Percentiles rank a stretch among this genome's conserved stretches.
Conservation (phyloP, 1,140 invertebrate species). For the Nomia melanderi region DNA sequence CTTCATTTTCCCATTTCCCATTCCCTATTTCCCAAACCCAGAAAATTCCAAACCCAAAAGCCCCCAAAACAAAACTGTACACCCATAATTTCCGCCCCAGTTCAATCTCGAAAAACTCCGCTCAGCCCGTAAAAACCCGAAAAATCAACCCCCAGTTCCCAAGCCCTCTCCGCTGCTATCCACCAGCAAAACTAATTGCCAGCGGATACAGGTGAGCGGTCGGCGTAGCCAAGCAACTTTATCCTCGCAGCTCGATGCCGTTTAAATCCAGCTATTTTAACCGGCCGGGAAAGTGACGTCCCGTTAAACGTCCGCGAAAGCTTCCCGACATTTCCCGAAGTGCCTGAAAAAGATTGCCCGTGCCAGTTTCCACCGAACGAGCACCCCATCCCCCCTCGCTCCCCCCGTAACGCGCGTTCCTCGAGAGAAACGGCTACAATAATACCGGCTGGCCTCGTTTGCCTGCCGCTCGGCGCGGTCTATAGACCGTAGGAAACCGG, state of each 20-base stretch:
- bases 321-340: not conserved
- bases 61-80: no score
- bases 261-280: constrained; percentile 34
- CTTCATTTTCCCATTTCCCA: no score
- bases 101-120: no score
- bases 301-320: constrained; percentile 15
- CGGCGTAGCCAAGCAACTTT: no score
- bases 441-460: constrained; percentile 54
- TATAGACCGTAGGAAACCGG: constrained; percentile 48
- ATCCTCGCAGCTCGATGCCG: not conserved
- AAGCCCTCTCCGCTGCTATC: no score
- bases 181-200: not conserved
- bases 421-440: constrained; percentile 22
- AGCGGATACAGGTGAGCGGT: no score
- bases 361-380: constrained; percentile 8
- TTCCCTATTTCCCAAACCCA: no score
- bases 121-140: no score
- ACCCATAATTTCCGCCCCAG: no score
- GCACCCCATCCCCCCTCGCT: not conserved
- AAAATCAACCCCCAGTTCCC: no score
- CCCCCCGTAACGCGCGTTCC: not conserved
- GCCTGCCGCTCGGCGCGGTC: constrained; percentile 24
- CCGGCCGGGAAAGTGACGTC: constrained; percentile 6
- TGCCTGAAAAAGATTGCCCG: constrained; percentile 26
- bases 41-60: no score